These are phyloP conservation scores for Chascanopsetta lugubris DNA, from an alignment of 2,113 vertebrate genomes.

Conservation along the genomic window DNA sequence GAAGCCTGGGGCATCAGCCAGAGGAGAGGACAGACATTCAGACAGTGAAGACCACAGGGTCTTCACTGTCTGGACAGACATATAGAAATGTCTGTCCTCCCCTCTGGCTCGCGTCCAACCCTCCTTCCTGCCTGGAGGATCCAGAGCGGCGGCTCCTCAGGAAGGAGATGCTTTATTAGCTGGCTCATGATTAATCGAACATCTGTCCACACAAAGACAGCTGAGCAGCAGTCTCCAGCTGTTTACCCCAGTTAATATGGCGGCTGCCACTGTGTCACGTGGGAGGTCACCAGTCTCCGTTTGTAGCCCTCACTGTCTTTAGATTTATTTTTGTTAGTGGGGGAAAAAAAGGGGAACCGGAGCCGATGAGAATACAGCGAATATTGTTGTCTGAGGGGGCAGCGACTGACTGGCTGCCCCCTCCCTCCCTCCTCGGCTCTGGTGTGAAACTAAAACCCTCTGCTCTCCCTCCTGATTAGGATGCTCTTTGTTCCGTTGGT, in stretches of 20 bases:
- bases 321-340: constrained; percentile 35
- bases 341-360: constrained; percentile 37
- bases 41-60: too few relatives aligned
- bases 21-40: too few relatives aligned
- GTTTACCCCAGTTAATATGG: constrained; percentile 75
- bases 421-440: constrained; percentile 37
- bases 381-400: constrained; percentile 38
- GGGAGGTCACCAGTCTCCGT: constrained; percentile 43
- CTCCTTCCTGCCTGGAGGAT: constrained; percentile 50
- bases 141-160: constrained; percentile 58
- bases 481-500: constrained; percentile 68
- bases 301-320: background rate
- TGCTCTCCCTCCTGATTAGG: constrained; percentile 64
- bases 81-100: constrained; percentile 65
- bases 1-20: background rate
- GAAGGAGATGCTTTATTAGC: constrained; percentile 74
- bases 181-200: constrained; percentile 76
- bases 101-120: constrained; percentile 58
- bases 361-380: constrained; percentile 18
- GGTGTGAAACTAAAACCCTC: constrained; percentile 56
- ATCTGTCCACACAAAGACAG: constrained; percentile 73
- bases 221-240: constrained; percentile 73
- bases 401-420: constrained; percentile 25
- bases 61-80: constrained; percentile 58
- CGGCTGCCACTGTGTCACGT: constrained; percentile 51